These are phyloP conservation scores for Esox niger DNA, from an alignment of 2,113 vertebrate genomes.

Conservation along the genomic window DNA sequence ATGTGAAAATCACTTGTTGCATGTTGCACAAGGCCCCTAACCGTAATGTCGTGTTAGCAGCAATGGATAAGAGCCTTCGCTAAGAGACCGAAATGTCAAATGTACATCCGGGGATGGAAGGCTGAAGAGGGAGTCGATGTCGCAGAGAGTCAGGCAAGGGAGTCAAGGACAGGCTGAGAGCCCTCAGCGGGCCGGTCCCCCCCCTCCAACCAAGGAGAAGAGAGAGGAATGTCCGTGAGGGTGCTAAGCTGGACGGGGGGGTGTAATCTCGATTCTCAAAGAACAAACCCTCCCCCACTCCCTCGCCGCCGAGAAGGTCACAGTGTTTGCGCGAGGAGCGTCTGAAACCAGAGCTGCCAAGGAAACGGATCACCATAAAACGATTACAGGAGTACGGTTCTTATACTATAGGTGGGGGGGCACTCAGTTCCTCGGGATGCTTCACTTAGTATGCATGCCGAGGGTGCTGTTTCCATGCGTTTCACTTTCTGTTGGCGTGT, in stretches of 20 bases:
- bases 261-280: slow-evolving; percentile 39
- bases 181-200: slow-evolving; percentile 49
- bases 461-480: neutral
- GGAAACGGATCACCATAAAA: slow-evolving; percentile 38
- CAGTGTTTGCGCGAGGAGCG: slow-evolving; percentile 42
- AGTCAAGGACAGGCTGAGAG: slow-evolving; percentile 57
- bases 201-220: slow-evolving; percentile 44
- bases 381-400: slow-evolving; percentile 41
- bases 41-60: too few species aligned
- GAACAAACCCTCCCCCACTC: slow-evolving; percentile 35
- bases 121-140: slow-evolving; percentile 49
- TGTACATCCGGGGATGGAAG: slow-evolving; percentile 61
- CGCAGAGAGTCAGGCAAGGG: slow-evolving; percentile 11
- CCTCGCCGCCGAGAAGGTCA: slow-evolving; percentile 41
- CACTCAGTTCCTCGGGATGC: neutral
- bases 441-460: slow-evolving; percentile 5
- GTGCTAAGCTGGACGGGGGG: slow-evolving; percentile 5
- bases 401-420: slow-evolving; percentile 15
- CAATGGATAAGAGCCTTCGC: too few species aligned
- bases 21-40: too few species aligned
- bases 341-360: slow-evolving; percentile 48
- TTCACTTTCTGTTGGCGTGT: neutral
- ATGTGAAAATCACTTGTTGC: too few species aligned
- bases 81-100: too few species aligned
- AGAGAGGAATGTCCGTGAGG: slow-evolving; percentile 40